Base-by-base conservation (phyloP, 1,140 invertebrate species). In the Contarinia nasturtii region DNA sequence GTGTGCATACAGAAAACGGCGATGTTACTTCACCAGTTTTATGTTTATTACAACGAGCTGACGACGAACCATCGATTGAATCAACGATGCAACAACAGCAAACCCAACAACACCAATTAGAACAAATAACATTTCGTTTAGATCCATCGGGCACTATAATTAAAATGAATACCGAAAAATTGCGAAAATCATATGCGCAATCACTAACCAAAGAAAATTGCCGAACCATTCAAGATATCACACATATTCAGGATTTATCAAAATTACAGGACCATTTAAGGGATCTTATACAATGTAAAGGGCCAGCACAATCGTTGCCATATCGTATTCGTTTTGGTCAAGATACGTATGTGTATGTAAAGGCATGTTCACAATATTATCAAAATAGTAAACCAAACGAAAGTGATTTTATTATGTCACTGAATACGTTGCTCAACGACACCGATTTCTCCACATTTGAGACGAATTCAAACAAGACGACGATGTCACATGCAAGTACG, bases 121-220 rank as follows among this genome's bases (percentile, higher is more conserved):
- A 91, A 65, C 86, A 91, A 64, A 91, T 95, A 66, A 86, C 87
- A 56, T 86, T 92, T 59, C 87, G 87, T 70, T 72, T 94, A 59
- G 87, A 93, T 67, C 71, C 75, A 49, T 74, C 76, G 55, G 87
- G 86, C 47, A 87, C 80, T 65, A 86, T 96, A 54, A 72, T 88
- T 53, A 74, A 69, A 51, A 66, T 86, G 51, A 86, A 91, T 64
- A 74, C 73, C 41, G 79, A 75, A 57, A 76, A 78, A 50, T 66
- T 88, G 47, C 72, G 77, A 34, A 56, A 69, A 46, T 60, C 65
- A 48, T 80, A 79, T 59, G 69, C 71, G 51, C 70, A 76, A 57
- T 78, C 76, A 62, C 61, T 86, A 54, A 76, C 70, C 56, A 79
- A 81, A 67, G 79, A 79, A 65, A 63, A 56, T 41, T 55, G 57